Percentiles rank a stretch among this genome's conserved stretches.
These are phyloP conservation scores for Nylanderia fulva DNA, from an alignment of 1,140 invertebrate species.

Conservation along the genomic window DNA sequence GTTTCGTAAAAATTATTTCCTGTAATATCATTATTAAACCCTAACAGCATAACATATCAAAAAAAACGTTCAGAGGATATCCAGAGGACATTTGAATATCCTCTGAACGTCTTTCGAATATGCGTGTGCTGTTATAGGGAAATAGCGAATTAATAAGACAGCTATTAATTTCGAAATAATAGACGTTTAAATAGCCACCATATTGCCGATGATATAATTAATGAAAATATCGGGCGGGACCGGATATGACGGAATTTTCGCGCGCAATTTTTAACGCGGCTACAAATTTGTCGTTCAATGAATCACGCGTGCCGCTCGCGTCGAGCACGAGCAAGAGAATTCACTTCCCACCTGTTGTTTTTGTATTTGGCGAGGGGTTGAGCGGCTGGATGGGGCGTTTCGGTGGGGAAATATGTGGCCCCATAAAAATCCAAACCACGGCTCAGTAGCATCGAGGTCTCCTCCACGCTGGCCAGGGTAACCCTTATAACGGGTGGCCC, in stretches of 20 bases:
- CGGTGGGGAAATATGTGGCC: constrained; percentile 94
- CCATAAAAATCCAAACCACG: constrained; percentile 94
- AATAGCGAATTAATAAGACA: constrained; percentile 3
- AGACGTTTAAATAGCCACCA: constrained; percentile 7
- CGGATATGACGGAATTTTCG: constrained; percentile 23
- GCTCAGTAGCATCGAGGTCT: constrained; percentile 92
- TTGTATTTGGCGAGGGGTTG: constrained; percentile 85
- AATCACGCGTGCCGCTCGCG: constrained; percentile 41
- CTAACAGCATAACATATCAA: no score
- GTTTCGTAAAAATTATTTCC: not conserved
- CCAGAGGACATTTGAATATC: no score
- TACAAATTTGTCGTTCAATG: constrained; percentile 48
- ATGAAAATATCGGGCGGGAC: constrained; percentile 22
- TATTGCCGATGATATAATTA: constrained; percentile 40
- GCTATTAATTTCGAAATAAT: constrained; percentile 47
- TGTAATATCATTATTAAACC: not conserved
- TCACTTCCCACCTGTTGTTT: constrained; percentile 84
- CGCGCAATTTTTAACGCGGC: constrained; percentile 50
- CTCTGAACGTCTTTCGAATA: no score
- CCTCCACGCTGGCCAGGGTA: constrained; percentile 92
- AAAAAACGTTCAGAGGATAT: no score
- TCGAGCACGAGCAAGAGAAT: constrained; percentile 46
- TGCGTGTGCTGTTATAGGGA: no score
- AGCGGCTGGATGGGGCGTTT: constrained; percentile 88
- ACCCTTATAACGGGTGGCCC: constrained; percentile 89